Base-by-base conservation (phyloP, 2,797 vertebrate genomes). In the Dendrocincla tyrannina region DNA sequence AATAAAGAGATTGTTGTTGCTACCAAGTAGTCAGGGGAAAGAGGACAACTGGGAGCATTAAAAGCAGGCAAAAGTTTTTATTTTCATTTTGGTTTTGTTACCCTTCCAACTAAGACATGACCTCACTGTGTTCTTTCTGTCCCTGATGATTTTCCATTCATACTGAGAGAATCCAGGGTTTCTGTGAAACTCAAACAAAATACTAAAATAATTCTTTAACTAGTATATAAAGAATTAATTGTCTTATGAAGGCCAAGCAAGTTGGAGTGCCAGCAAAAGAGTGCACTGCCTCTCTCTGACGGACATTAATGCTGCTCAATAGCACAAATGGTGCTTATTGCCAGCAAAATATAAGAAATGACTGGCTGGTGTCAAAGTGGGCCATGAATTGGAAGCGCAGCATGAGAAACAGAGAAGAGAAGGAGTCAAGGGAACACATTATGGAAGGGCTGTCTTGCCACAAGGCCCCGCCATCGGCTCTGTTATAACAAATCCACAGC, bases 41-140 rank as follows among this genome's bases (percentile, higher is more conserved):
- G 76, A 75, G 62, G 58, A 77, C 74, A 88, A 88, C 17, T 70
- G 42, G 35, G 91, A 89, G 50, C 17, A 41, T 89, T 96, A 66
- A 93, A 96, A 95, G 44, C 49, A 79, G 74, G 74, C 27, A 81
- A 85, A 64, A 79, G 62, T 33, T 91, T 93, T 89, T 58, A 79
- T 96, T 96, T 96, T 67, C 63, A 50, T 84, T 91, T 95, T 42
- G 53, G 6, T 97, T 97, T 87, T 75, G 55, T 78, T 86, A 53
- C 39, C 18, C 20, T 89, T 95, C 75, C 89, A 78, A 94, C 53
- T 49, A 73, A 91, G 28, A 82, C 33, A 41, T 69, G 62, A 92
- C n/a, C 52, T 95, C 49, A 59, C 46, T 62, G 22, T 18, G 88
- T 90, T 80, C 15, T 87, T 95, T 92, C 77, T 50, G 91, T 93